A percentile compares a stretch with the other conserved stretches of the same genome.
Conservation (phyloP, 1,140 invertebrate genomes). For the Papilio xuthus region DNA sequence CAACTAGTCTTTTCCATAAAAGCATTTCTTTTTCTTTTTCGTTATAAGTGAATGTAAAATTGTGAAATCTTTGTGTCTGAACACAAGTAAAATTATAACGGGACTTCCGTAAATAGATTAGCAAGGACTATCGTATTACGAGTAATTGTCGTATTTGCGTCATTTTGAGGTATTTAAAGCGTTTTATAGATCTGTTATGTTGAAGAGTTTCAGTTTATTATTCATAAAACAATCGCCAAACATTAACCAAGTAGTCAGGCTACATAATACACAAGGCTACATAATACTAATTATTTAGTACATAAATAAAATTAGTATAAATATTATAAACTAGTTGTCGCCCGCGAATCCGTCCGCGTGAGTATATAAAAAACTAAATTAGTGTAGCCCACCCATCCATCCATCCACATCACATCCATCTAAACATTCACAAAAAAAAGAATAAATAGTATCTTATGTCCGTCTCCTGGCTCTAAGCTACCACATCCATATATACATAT, state of each 20-base stretch:
- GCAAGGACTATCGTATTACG: not conserved
- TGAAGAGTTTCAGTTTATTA: not conserved
- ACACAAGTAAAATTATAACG: not conserved
- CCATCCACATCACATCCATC: too few relatives aligned
- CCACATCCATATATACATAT: too few relatives aligned
- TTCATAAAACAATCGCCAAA: not conserved
- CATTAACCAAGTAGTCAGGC: not conserved
- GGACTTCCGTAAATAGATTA: not conserved
- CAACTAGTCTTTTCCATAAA: not conserved
- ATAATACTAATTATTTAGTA: too few relatives aligned
- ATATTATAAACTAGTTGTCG: too few relatives aligned
- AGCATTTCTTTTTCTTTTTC: not conserved
- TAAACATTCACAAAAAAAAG: too few relatives aligned
- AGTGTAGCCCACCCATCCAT: too few relatives aligned
- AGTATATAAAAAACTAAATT: too few relatives aligned
- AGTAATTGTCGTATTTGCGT: not conserved
- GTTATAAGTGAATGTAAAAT: not conserved
- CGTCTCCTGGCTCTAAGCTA: too few relatives aligned
- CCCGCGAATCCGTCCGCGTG: too few relatives aligned
- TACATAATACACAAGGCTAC: too few relatives aligned
- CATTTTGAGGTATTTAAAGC: constrained; percentile 2
- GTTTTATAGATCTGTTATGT: not conserved
- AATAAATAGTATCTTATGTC: too few relatives aligned
- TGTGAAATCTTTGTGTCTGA: not conserved
- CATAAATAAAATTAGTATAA: too few relatives aligned